Evolutionary conservation across 2,113 vertebrate genomes (phyloP), one percentile per base, ranked within the genome.

Genomic region (Charadrius vociferus): DNA sequence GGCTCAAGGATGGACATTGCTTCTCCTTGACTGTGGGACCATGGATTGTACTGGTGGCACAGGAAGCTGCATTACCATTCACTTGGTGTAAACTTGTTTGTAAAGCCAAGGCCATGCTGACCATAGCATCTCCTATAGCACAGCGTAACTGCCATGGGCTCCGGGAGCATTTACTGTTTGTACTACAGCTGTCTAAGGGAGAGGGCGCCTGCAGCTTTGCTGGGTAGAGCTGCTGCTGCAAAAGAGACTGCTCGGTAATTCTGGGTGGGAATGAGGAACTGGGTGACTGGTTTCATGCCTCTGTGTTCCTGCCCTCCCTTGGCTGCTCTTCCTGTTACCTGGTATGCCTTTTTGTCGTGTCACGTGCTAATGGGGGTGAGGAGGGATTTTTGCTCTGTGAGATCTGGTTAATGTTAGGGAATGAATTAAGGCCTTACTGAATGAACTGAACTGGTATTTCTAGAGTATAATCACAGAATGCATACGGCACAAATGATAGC

Each of bases 401-500:
- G 41, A 81, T 21, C 23, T 65, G 52, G 18, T 17, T 73, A 36
- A 23, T 43, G 24, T 63, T 67, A 71, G 55, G 47, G 30, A 86
- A 18, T 37, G 18, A 81, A n/a, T 72, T 63, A 75, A 93, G 21
- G 22, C 21, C 30, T 72, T 63, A 37, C 11, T 43, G 68, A 89
- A 84, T 67, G 16, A 49, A 39, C 27, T 49, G 52, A 59, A 37
- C 43, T 52, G 53, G 23, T 77, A 9, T 65, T 86, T 83, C 75
- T 78, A n/a, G 37, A 73, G 6, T 32, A 18, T 56, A 72, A 62
- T 53, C 61, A 45, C 49, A 65, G 63, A 74, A 81, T 14, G 59
- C 3, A 1, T 49, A 34, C 0, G 1, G 29, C 61, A 82, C 37
- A 50, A 73, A 20, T 14, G 17, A 39, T 14, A 78, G 50, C 29